These are phyloP conservation scores for Xiphophorus couchianus DNA, from an alignment of 2,113 vertebrate genomes.

Conservation along the genomic window DNA sequence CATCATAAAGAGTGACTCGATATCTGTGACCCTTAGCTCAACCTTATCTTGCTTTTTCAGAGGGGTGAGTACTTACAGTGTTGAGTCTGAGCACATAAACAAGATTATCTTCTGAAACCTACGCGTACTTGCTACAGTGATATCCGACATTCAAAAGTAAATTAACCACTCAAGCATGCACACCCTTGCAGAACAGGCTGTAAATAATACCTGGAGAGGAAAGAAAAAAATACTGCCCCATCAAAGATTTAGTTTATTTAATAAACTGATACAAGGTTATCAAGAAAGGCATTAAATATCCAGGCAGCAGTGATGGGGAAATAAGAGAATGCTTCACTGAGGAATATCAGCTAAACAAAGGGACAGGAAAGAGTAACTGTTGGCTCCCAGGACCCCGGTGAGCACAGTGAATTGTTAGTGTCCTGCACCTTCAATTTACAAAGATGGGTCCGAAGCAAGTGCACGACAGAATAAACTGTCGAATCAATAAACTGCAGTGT, in stretches of 20 bases:
- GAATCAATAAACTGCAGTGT: constrained; percentile 57
- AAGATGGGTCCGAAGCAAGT: constrained; percentile 52
- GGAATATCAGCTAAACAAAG: not conserved
- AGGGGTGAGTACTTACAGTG: constrained; percentile 23
- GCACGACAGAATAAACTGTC: constrained; percentile 42
- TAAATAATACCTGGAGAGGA: constrained; percentile 47
- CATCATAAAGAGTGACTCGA: constrained; percentile 67
- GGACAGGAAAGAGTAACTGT: constrained; percentile 29
- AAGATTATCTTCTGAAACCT: constrained; percentile 52
- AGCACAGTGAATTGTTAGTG: constrained; percentile 34
- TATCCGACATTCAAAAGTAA: constrained; percentile 32
- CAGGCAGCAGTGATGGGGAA: constrained; percentile 16
- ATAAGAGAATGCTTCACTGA: constrained; percentile 2
- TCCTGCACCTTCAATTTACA: constrained; percentile 34
- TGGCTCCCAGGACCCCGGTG: constrained; percentile 11
- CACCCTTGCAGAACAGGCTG: constrained; percentile 18
- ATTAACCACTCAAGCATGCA: constrained; percentile 42
- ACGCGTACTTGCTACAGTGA: constrained; percentile 48
- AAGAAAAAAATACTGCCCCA: constrained; percentile 22
- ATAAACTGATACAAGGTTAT: constrained; percentile 44
- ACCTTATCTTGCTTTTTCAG: constrained; percentile 67
- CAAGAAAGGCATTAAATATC: constrained; percentile 28
- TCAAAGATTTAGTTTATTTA: constrained; percentile 42
- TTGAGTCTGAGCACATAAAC: constrained; percentile 48
- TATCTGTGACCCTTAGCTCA: constrained; percentile 58